Evolutionary conservation across 2,888 invertebrate genomes (phyloP), one percentile per base, ranked within the genome.

Genomic region (Pinctada fucata): DNA sequence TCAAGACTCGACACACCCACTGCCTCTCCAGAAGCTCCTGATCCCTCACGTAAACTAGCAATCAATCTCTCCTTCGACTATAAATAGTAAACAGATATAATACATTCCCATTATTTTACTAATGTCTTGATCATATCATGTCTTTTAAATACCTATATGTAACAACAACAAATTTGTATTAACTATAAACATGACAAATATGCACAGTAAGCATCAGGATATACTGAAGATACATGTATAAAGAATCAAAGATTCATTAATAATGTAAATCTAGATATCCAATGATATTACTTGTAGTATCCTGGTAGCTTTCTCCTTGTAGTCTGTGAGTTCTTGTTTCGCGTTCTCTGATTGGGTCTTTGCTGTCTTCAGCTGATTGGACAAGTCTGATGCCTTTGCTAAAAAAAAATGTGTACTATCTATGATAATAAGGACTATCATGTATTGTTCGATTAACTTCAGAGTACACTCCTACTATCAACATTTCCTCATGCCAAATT

Each of bases 291-390:
- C 95, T 91, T 95, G 95, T 6, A 97, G 92, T 79, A 96, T 96
- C 83, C 95, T 94, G 86, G 96, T 95, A 0, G 96, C 96, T 88
- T 96, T 95, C n/a, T 95, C 94, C 85, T 96, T 95, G 91, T 97
- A 96, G 76, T 95, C 95, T 76, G 95, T 94, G 87, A 96, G 94
- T 90, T 97, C 96, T 85, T 92, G 93, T 84, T 93, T 92, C 45
- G 93, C 91, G 47, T 91, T 87, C 45, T 93, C 93, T 49, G 92
- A 85, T 80, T 90, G 91, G 52, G 88, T 87, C 83, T 92, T 93
- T n/a, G 92, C 87, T 66, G 91, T 83, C 81, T 92, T 92, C 76
- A 93, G 75, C 85, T 94, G 92, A 68, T 86, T 86, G n/a, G 81
- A 82, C 2, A 90, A 72, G 16, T 92, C 92, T 69, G 81, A 73